These are phyloP conservation scores for Mus caroli DNA, from an alignment of 2,797 vertebrate genomes.

Conservation along the genomic window DNA sequence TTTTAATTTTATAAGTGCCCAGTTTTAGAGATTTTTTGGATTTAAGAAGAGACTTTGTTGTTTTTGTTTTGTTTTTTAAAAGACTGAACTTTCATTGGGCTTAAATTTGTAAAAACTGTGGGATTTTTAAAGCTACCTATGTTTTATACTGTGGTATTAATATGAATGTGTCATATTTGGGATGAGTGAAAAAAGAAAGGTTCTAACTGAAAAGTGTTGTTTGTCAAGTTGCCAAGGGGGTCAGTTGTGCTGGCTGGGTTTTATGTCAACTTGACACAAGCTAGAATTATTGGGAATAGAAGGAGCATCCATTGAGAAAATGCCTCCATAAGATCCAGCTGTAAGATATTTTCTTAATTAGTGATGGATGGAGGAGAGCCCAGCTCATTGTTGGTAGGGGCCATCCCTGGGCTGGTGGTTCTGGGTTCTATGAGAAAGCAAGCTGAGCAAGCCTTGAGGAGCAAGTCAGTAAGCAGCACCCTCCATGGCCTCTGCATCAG, in stretches of 20 bases:
- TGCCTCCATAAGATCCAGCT: background rate
- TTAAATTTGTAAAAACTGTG: background rate
- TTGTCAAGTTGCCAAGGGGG: background rate
- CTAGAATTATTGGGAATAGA: background rate
- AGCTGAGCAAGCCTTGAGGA: background rate
- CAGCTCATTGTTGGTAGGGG: background rate
- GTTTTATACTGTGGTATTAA: background rate
- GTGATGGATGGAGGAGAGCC: background rate
- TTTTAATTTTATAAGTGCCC: background rate
- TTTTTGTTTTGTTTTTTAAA: background rate
- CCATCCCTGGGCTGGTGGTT: background rate
- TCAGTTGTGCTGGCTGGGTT: background rate
- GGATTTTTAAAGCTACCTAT: background rate
- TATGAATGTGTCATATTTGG: background rate
- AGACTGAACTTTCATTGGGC: background rate
- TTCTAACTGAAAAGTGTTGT: background rate
- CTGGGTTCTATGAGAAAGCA: background rate
- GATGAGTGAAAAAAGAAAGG: background rate
- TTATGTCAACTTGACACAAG: background rate
- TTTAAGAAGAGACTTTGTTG: background rate
- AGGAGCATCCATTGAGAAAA: background rate
- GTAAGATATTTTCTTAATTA: background rate
- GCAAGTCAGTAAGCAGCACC: background rate
- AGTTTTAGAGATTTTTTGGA: background rate
- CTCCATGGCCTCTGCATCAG: background rate